Evolutionary conservation across 2,113 vertebrate species (phyloP), one percentile per base, ranked within the genome.

Genomic region (Entomyzon cyanotis): DNA sequence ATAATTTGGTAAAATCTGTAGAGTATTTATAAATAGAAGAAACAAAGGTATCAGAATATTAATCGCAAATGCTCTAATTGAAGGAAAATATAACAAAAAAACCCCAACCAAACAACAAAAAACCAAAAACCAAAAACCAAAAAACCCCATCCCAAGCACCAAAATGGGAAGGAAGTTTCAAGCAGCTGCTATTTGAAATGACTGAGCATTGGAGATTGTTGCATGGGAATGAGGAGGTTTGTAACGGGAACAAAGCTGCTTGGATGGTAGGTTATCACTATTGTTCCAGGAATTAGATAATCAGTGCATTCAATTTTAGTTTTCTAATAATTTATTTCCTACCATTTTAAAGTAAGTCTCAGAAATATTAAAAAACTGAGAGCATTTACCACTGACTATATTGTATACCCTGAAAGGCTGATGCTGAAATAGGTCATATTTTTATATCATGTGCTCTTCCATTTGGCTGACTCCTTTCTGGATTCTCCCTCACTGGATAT

Each of bases 131-230:
- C 37, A 39, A 39, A 39, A 1, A 6, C 5, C 10, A 17, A 35
- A 31, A 39, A 2, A 5, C 1, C 2, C 7, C 8, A 11, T 35
- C 11, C 12, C 7, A n/a, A 75, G 17, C 0, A 6, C 5, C 12
- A 3, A n/a, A 70, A 44, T 6, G 52, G 44, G 4, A 84, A 89
- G 58, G 28, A 86, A 59, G 2, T 0, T 82, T 82, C 19, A 71
- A 15, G 30, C 10, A 24, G 13, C 21, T 75, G 39, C 15, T 78
- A 2, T 82, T 44, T 91, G 39, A 89, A 89, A 49, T 56, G 27
- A 89, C 75, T 28, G 30, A 41, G 28, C 70, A 78, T 12, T 63
- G 42, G 49, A 64, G 21, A 50, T 12, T 85, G 62, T 77, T 4
- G 2, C 12, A 20, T 10, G 3, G 31, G 25, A 63, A 56, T 11